Conservation (phyloP, 1,140 invertebrate genomes). For the Trigoniulus corallinus region DNA sequence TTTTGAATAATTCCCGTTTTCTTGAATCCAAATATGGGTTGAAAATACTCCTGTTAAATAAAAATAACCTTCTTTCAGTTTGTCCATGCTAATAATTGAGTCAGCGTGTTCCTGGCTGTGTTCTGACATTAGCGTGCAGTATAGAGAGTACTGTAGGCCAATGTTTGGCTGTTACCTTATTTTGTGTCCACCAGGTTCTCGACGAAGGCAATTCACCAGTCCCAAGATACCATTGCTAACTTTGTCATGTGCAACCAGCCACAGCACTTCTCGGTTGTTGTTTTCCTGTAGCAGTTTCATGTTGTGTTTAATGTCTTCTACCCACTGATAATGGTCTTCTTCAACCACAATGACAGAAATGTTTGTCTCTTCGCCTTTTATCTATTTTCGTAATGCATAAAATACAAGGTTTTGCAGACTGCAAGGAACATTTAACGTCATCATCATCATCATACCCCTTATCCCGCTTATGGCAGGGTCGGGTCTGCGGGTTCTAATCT, state of each 20-base stretch:
- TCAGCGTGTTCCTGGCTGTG: too few species aligned
- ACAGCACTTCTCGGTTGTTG: conserved; percentile 12
- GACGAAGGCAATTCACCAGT: conserved; percentile 69
- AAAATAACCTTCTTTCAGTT: too few species aligned
- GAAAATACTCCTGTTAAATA: background rate
- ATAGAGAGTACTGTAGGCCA: too few species aligned
- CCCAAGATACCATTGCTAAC: conserved; percentile 56
- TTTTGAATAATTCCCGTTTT: background rate
- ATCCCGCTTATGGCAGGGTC: too few species aligned
- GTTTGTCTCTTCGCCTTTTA: conserved; percentile 11
- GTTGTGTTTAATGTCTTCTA: conserved; percentile 56
- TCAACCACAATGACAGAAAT: conserved; percentile 25
- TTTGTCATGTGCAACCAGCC: conserved; percentile 16
- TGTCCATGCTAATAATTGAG: conserved; percentile 22
- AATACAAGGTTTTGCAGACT: background rate
- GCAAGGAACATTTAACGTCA: background rate
- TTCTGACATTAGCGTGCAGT: too few species aligned
- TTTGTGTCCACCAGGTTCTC: conserved; percentile 59
- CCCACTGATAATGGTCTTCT: conserved; percentile 42
- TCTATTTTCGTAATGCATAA: too few species aligned
- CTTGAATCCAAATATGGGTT: conserved; percentile 11
- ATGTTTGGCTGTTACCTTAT: conserved; percentile 19
- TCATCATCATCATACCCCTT: too few species aligned
- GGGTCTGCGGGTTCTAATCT: too few species aligned
- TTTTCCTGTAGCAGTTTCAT: conserved; percentile 23